Percentiles rank a stretch among this genome's conserved stretches.
These are phyloP conservation scores for Cydia strobilella DNA, from an alignment of 1,140 invertebrate genomes.

Conservation along the genomic window DNA sequence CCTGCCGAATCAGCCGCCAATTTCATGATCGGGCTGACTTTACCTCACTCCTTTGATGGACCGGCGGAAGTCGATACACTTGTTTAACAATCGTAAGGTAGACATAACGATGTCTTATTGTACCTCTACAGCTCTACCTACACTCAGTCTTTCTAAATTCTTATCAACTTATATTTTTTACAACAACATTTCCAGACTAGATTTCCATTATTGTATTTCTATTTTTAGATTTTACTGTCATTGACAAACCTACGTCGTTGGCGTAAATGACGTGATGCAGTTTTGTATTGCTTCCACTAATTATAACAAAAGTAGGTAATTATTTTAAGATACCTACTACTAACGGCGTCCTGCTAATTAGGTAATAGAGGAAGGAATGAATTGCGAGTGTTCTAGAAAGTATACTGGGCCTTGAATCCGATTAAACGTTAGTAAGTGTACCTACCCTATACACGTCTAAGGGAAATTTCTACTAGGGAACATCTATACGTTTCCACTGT, in stretches of 20 bases:
- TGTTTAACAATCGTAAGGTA: neutral
- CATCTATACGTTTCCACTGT: neutral
- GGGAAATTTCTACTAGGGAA: neutral
- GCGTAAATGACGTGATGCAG: neutral
- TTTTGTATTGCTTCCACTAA: neutral
- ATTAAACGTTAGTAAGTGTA: too few species aligned
- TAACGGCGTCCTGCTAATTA: neutral
- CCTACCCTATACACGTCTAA: neutral
- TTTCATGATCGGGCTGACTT: slow-evolving; percentile 22
- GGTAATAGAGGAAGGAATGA: neutral
- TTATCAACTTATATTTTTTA: too few species aligned
- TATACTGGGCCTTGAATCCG: neutral
- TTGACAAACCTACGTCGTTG: neutral
- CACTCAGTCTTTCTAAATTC: too few species aligned
- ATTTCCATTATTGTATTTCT: neutral
- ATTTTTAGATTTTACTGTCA: neutral
- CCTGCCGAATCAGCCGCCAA: neutral
- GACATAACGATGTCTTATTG: neutral
- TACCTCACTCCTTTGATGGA: slow-evolving; percentile 4
- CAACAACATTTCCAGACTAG: too few species aligned
- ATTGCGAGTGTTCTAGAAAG: neutral
- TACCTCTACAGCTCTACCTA: too few species aligned
- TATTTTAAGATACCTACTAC: too few species aligned
- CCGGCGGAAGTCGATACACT: neutral
- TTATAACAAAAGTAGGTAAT: neutral